A percentile compares a stretch with the other conserved stretches of the same genome.
Evolutionary conservation across 2,113 vertebrate species (phyloP).

Genomic region (Baryphthengus martii): DNA sequence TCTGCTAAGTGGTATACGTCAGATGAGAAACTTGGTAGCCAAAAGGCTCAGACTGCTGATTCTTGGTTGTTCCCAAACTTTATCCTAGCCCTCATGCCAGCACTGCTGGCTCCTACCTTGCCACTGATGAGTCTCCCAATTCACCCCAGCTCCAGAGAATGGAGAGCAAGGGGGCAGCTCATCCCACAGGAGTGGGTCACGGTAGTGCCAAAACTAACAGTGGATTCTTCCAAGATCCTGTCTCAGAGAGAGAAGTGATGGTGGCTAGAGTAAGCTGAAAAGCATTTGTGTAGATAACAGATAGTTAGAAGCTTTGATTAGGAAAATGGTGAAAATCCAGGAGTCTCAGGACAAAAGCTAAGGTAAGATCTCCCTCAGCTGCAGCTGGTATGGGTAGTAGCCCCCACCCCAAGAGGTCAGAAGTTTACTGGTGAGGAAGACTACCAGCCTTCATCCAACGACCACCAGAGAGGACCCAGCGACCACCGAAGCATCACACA

Average conservation of each 20-base stretch:
- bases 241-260: neutral
- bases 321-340: no score
- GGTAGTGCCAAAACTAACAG: neutral
- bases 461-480: no score
- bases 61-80: neutral
- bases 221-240: neutral
- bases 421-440: no score
- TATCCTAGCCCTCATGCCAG: neutral
- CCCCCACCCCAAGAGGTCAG: no score
- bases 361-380: no score
- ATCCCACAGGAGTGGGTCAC: rapidly evolving
- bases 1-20: neutral
- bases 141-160: neutral
- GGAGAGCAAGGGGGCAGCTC: neutral
- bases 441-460: no score
- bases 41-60: neutral
- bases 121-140: rapidly evolving
- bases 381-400: no score
- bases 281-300: no score
- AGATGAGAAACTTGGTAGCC: neutral
- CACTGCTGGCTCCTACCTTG: neutral
- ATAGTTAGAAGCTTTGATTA: no score
- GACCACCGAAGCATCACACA: no score
- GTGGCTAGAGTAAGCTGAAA: no score
- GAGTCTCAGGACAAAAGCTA: no score